Evolutionary conservation across 2,797 vertebrate genomes (phyloP).

Genomic region (Florisuga fusca): DNA sequence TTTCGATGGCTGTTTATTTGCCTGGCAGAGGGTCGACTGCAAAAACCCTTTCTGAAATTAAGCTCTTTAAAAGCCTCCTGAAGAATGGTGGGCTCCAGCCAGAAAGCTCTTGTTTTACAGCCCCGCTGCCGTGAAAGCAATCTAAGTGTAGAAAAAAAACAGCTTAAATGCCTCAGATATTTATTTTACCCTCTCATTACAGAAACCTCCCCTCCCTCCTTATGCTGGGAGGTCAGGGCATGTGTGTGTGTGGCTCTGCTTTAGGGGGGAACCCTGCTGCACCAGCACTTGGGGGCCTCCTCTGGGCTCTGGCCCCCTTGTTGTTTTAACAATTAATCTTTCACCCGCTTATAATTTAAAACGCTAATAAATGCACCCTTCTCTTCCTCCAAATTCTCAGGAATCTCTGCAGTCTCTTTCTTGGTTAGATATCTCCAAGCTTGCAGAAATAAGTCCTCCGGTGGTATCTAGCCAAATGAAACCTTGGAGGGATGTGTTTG

Average conservation of each 20-base stretch:
- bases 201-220: not conserved
- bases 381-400: not conserved
- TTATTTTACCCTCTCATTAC: conserved; percentile 33
- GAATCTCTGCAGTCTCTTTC: not conserved
- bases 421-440: not conserved
- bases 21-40: not conserved
- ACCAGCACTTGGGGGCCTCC: not conserved
- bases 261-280: not conserved
- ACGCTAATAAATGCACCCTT: not conserved
- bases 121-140: not conserved
- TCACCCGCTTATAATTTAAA: not conserved
- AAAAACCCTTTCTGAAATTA: conserved; percentile 8
- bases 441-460: not conserved
- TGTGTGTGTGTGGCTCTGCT: not conserved
- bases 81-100: conserved; percentile 7
- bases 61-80: not conserved
- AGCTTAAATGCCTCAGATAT: conserved; percentile 29
- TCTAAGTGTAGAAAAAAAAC: conserved; percentile 9
- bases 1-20: conserved; percentile 3
- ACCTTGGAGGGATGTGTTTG: conserved; percentile 26
- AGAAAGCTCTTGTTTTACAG: conserved; percentile 32
- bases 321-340: conserved; percentile 49
- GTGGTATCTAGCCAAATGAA: not conserved
- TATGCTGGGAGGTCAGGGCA: not conserved
- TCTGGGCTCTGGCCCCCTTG: not conserved